Conservation (phyloP, 2,797 vertebrate genomes). For the Yasuhikotakia modesta region DNA sequence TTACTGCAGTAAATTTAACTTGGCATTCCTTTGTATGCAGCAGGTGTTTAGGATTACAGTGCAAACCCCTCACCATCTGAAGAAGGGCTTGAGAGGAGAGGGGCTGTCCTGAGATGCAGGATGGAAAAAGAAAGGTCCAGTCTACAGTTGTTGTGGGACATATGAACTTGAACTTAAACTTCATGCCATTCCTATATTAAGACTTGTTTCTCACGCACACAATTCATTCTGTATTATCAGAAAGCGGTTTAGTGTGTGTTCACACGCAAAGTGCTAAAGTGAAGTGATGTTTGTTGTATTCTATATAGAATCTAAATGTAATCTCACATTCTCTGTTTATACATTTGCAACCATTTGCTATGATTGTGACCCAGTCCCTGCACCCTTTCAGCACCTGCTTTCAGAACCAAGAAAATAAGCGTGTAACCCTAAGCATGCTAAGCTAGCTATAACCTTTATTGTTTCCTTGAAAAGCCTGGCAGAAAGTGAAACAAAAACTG, state of each 20-base stretch:
- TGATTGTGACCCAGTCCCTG: background rate
- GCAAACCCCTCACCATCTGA: conserved; percentile 68
- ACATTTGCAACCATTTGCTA: conserved; percentile 10
- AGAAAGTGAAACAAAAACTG: conserved; percentile 55
- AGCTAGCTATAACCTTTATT: conserved; percentile 57
- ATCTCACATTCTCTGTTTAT: conserved; percentile 5
- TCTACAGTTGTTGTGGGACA: conserved; percentile 63
- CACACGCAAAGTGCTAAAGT: background rate
- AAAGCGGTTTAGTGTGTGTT: background rate
- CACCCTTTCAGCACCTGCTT: conserved; percentile 53
- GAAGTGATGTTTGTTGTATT: conserved; percentile 8
- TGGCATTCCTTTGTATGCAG: conserved; percentile 84
- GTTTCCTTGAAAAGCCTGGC: conserved; percentile 61
- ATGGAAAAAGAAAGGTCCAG: conserved; percentile 52
- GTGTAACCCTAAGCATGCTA: conserved; percentile 49
- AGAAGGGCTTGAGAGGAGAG: conserved; percentile 33
- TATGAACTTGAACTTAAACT: conserved; percentile 64
- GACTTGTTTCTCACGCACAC: conserved; percentile 14
- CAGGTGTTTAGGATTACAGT: conserved; percentile 89
- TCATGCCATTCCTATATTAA: conserved; percentile 50
- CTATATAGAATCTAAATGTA: background rate
- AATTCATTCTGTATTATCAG: background rate
- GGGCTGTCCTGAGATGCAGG: conserved; percentile 18
- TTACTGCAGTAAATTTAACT: conserved; percentile 88
- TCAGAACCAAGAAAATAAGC: conserved; percentile 46